These are phyloP conservation scores for Choristoneura fumiferana DNA, from an alignment of 1,140 invertebrate genomes.

Conservation along the genomic window DNA sequence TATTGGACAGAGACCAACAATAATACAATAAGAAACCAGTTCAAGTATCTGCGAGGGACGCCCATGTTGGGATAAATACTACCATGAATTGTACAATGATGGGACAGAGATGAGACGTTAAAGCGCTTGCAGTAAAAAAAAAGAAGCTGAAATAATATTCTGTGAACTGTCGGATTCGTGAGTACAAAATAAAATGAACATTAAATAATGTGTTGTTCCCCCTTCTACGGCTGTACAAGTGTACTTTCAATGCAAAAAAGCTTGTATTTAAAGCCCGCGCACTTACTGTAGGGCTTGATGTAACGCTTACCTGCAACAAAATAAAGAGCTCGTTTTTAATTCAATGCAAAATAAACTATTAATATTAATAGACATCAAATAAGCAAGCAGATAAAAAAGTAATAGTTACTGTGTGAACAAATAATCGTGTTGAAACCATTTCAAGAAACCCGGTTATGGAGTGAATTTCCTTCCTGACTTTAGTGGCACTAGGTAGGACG, in stretches of 20 bases:
- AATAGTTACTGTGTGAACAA: neutral
- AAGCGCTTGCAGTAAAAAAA: neutral
- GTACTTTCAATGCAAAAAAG: neutral
- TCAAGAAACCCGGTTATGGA: neutral
- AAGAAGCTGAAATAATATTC: neutral
- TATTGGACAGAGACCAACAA: too few relatives aligned
- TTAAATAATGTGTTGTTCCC: neutral
- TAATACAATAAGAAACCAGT: neutral
- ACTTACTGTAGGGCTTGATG: slow-evolving; percentile 26
- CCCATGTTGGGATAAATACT: neutral
- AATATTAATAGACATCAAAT: neutral
- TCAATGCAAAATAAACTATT: neutral
- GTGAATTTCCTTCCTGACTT: neutral
- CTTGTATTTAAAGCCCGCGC: neutral
- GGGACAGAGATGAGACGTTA: neutral
- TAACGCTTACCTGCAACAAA: slow-evolving; percentile 41
- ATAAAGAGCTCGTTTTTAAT: slow-evolving; percentile 22
- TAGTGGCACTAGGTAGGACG: neutral
- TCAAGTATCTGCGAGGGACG: neutral
- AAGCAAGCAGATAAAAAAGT: neutral
- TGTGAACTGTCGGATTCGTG: neutral
- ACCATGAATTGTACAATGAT: slow-evolving; percentile 4
- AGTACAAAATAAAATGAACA: neutral
- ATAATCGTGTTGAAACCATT: neutral
- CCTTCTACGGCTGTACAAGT: neutral